Percentiles rank a stretch among this genome's conserved stretches.
Conservation (phyloP, 2,888 invertebrate genomes). For the Drosophila siamana region DNA sequence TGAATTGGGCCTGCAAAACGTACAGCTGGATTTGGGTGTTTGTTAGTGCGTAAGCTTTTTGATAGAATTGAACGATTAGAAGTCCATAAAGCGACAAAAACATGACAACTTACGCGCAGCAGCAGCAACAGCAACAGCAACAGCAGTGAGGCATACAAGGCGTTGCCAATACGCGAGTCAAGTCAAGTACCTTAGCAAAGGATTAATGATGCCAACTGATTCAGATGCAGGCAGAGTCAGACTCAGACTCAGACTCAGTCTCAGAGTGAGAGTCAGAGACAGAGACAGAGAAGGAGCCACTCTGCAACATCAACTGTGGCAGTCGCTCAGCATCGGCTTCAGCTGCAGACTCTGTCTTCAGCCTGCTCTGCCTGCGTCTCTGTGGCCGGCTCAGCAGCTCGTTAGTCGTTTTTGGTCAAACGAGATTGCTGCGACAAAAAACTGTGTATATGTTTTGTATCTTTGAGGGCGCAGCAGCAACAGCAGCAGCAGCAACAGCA, state of each 20-base stretch:
- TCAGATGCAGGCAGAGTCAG: slow-evolving; percentile 39
- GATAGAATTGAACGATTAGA: slow-evolving; percentile 86
- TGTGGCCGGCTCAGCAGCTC: slow-evolving; percentile 72
- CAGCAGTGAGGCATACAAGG: slow-evolving; percentile 61
- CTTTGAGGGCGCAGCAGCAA: slow-evolving; percentile 61
- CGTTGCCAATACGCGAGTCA: slow-evolving; percentile 29
- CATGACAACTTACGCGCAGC: slow-evolving; percentile 84
- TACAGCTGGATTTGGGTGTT: slow-evolving; percentile 76
- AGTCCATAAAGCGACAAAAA: slow-evolving; percentile 86
- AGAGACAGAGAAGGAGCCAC: slow-evolving; percentile 1
- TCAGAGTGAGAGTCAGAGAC: slow-evolving; percentile 6
- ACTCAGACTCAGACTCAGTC: slow-evolving; percentile 9
- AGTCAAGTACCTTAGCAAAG: slow-evolving; percentile 61
- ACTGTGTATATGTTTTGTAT: slow-evolving; percentile 58
- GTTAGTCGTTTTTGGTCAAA: slow-evolving; percentile 82
- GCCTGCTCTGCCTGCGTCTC: slow-evolving; percentile 29
- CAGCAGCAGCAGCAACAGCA: no score
- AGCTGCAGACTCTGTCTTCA: slow-evolving; percentile 11
- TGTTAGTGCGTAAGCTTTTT: slow-evolving; percentile 85
- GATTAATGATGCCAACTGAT: slow-evolving; percentile 82
- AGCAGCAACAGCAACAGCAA: slow-evolving; percentile 27
- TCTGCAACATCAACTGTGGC: slow-evolving; percentile 73
- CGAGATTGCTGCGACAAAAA: slow-evolving; percentile 69
- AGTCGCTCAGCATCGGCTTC: slow-evolving; percentile 66
- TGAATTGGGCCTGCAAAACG: slow-evolving; percentile 58